Conservation (phyloP, 2,797 vertebrate genomes). For the Macroramphosus scolopax region DNA sequence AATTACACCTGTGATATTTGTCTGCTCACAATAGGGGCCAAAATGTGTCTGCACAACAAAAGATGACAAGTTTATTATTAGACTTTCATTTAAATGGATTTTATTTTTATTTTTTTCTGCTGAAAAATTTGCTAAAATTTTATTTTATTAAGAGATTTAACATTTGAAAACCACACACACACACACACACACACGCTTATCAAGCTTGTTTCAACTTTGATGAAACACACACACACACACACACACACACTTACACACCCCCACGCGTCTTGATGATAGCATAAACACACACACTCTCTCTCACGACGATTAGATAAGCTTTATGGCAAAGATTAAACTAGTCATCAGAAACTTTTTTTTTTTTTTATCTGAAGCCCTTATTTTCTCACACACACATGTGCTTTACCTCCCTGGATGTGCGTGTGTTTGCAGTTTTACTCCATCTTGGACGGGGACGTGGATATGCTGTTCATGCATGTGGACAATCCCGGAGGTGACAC, state of each 20-base stretch:
- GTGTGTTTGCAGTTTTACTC: conserved; percentile 79
- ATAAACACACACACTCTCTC: conserved; percentile 52
- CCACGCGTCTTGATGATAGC: conserved; percentile 52
- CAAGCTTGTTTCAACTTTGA: neutral
- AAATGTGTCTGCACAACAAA: too few species aligned
- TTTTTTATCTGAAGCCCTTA: conserved; percentile 1
- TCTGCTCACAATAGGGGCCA: too few species aligned
- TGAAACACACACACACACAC: conserved; percentile 22
- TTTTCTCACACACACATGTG: conserved; percentile 15
- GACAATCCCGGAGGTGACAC: conserved; percentile 82
- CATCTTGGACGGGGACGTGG: conserved; percentile 81
- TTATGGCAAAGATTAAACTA: conserved; percentile 30
- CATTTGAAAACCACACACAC: conserved; percentile 3
- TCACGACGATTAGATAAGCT: conserved; percentile 48
- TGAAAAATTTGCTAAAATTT: too few species aligned
- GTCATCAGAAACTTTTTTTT: conserved; percentile 26
- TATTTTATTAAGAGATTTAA: too few species aligned
- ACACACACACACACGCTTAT: conserved; percentile 12
- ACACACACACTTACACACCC: conserved; percentile 11
- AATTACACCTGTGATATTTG: too few species aligned
- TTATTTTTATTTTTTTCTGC: too few species aligned
- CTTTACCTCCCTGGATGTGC: neutral
- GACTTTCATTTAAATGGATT: too few species aligned
- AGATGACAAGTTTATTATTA: too few species aligned
- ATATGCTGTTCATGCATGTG: conserved; percentile 86